These are phyloP conservation scores for Shargacucullia verbasci DNA, from an alignment of 2,888 invertebrate genomes.

Conservation along the genomic window DNA sequence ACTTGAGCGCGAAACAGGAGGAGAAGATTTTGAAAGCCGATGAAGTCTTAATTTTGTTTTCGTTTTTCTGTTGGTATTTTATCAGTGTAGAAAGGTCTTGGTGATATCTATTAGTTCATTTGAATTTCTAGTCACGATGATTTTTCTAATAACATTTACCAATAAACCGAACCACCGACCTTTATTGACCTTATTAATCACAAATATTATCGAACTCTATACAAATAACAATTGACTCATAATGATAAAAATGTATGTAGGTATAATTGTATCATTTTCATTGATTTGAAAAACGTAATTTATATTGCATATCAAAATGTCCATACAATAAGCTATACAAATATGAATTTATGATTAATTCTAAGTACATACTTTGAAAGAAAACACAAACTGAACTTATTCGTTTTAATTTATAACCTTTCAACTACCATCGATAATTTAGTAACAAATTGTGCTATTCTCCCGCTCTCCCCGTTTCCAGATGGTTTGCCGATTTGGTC, in stretches of 20 bases:
- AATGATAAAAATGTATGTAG: constrained; percentile 37
- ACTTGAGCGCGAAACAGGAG: background rate
- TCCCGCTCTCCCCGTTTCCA: constrained; percentile 73
- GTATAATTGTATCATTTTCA: constrained; percentile 28
- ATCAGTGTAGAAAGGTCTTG: no score
- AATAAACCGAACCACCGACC: constrained; percentile 13
- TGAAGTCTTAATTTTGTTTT: no score
- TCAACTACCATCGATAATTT: constrained; percentile 66
- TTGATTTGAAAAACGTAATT: constrained; percentile 26
- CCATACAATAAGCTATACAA: no score
- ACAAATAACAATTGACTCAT: constrained; percentile 37
- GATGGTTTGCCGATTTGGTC: constrained; percentile 73
- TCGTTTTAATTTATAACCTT: constrained; percentile 36
- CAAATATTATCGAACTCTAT: constrained; percentile 41
- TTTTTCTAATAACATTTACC: background rate
- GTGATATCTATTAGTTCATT: no score
- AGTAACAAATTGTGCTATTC: constrained; percentile 68
- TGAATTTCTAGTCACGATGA: no score
- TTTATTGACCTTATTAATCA: constrained; percentile 36
- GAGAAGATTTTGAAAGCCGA: background rate
- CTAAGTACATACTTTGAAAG: no score
- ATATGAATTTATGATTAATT: no score
- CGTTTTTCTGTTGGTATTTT: no score
- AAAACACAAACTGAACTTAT: no score
- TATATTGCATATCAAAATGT: background rate